Evolutionary conservation across 2,113 vertebrate genomes (phyloP).

Genomic region (Kryptolebias marmoratus): DNA sequence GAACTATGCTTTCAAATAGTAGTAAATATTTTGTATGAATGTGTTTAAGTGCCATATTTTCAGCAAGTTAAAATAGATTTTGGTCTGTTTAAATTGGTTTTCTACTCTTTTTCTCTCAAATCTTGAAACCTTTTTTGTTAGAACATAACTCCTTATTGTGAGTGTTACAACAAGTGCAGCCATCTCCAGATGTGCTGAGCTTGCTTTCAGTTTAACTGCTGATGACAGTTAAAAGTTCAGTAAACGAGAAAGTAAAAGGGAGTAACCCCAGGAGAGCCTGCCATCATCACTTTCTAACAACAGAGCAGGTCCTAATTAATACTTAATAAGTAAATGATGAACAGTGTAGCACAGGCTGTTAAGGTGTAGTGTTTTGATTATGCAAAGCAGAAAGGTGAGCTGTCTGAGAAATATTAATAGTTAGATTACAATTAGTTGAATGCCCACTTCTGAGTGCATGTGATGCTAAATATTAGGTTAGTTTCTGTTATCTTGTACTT

Average conservation of each 20-base stretch:
- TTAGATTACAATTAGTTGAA: slow-evolving; percentile 21
- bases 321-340: slow-evolving; percentile 56
- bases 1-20: too few relatives aligned
- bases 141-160: background rate
- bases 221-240: slow-evolving; percentile 25
- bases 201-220: slow-evolving; percentile 21
- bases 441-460: background rate
- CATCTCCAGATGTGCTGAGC: slow-evolving; percentile 14
- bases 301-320: slow-evolving; percentile 48
- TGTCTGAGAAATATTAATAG: slow-evolving; percentile 27
- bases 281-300: slow-evolving; percentile 32
- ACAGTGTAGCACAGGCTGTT: slow-evolving; percentile 29
- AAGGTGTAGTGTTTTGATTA: slow-evolving; percentile 36
- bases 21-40: too few relatives aligned
- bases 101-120: too few relatives aligned
- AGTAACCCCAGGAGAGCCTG: slow-evolving; percentile 15
- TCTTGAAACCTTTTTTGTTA: too few relatives aligned
- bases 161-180: slow-evolving; percentile 5
- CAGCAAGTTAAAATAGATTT: background rate
- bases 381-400: slow-evolving; percentile 28
- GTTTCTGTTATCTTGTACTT: too few relatives aligned
- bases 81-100: background rate
- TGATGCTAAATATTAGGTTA: too few relatives aligned
- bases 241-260: background rate
- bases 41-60: background rate